Conservation (phyloP, 2,113 vertebrate genomes). For the Apus apus region DNA sequence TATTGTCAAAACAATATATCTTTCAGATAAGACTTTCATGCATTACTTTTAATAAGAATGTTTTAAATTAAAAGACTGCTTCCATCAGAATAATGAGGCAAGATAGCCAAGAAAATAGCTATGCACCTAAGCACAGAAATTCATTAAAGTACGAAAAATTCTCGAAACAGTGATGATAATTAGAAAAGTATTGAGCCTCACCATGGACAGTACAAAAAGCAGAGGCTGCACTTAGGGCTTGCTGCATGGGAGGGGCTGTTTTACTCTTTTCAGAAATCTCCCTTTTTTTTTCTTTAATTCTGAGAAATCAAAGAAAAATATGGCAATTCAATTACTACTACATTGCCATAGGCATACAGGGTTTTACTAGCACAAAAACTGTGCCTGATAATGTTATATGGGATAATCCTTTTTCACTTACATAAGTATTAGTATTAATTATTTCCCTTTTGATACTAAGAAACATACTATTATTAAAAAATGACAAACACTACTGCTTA, state of each 20-base stretch:
- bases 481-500: background rate
- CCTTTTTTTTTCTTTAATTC: background rate
- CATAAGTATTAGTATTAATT: background rate
- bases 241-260: background rate
- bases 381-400: background rate
- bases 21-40: constrained; percentile 27
- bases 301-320: background rate
- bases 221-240: background rate
- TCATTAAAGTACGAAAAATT: constrained; percentile 17
- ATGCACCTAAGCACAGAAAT: background rate
- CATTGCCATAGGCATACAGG: background rate
- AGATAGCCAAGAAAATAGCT: constrained; percentile 33
- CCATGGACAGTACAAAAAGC: background rate
- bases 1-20: constrained; percentile 8
- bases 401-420: background rate
- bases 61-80: constrained; percentile 33
- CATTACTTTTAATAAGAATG: constrained; percentile 3
- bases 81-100: constrained; percentile 44
- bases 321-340: background rate
- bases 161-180: background rate
- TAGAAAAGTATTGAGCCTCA: background rate
- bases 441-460: background rate
- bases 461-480: background rate
- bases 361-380: background rate
- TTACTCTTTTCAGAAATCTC: background rate